Base-by-base conservation (phyloP, 2,888 invertebrate species). In the Lepas anatifera region DNA sequence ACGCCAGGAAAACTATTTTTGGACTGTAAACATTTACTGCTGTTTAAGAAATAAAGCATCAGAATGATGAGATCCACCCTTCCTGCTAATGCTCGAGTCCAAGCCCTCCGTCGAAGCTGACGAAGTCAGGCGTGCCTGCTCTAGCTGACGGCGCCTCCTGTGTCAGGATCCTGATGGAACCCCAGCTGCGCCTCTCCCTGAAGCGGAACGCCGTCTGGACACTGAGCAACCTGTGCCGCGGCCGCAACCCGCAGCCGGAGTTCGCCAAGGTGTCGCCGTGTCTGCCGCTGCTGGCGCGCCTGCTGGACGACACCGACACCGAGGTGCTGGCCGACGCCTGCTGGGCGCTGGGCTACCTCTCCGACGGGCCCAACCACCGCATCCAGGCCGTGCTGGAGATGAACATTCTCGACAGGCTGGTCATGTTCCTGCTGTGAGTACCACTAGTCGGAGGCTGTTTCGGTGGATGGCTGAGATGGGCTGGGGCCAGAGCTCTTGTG, bases 191-290 rank as follows among this genome's bases (percentile, higher is more conserved):
- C 74, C 81, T 94, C 75, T 89, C 93, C 22, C 93, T 95, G 93
- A 92, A 89, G 35, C 86, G 95, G 74, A 97, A 97, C 82, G 94
- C 93, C n/a, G 96, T 96, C 2, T 99, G 98, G 98, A 92, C 96
- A 64, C 83, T 98, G 72, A 97, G 97, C 64, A 99, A 99, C 83
- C 84, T 99, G 75, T 98, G 97, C 80, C 87, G 98, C 77, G 97
- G 98, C 70, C 98, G 98, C 83, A 95, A 90, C 81, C 98, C 98
- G 50, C 90, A 95, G 0, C 94, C 96, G 10, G 91, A 92, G 77
- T 97, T 70, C 58, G 63, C 58, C 41, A 68, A 76, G 72, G 43
- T 78, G 22, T 85, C 87, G 8, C 85, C 87, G 76, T 90, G 90
- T 76, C 84, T 98, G 74, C 94, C 95, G 58, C 89, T 95, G 74